These are phyloP conservation scores for Lagenorhynchus albirostris DNA, from an alignment of 2,113 vertebrate species.

Conservation along the genomic window DNA sequence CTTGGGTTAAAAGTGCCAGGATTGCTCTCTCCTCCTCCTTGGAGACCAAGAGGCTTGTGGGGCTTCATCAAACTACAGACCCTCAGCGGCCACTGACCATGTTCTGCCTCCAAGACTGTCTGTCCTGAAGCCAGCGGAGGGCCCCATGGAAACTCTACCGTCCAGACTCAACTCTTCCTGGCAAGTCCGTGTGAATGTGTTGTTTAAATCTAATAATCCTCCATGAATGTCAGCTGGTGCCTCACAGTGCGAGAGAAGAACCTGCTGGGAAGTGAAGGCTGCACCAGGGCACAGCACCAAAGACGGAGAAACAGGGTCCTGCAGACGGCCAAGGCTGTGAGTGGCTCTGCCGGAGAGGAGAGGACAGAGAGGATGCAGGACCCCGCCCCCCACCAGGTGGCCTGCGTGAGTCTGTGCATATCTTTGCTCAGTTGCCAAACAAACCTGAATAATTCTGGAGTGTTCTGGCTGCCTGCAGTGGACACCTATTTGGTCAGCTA, in stretches of 20 bases:
- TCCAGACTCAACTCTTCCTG: background rate
- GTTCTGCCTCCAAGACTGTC: background rate
- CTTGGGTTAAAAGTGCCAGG: background rate
- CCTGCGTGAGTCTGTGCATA: slow-evolving; percentile 46
- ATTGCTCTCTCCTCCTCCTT: background rate
- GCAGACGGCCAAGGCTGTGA: background rate
- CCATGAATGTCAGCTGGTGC: slow-evolving; percentile 33
- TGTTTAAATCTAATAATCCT: slow-evolving; percentile 10
- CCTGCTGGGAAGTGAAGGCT: background rate
- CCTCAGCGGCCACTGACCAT: background rate
- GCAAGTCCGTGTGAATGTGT: background rate
- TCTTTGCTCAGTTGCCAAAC: slow-evolving; percentile 67
- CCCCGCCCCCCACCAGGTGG: slow-evolving; percentile 57
- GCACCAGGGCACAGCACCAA: background rate
- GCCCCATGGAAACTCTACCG: background rate
- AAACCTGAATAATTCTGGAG: slow-evolving; percentile 62
- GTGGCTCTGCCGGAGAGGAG: background rate
- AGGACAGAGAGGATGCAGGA: background rate
- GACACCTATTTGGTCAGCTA: slow-evolving; percentile 67
- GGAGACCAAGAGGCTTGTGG: background rate
- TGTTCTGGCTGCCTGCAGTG: slow-evolving; percentile 49
- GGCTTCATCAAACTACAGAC: background rate
- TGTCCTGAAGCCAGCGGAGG: background rate
- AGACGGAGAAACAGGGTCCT: background rate
- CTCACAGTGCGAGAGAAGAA: background rate